phyloP scores from a whole-genome alignment of 1,140 invertebrate species.

The Sinella curviseta region DNA sequence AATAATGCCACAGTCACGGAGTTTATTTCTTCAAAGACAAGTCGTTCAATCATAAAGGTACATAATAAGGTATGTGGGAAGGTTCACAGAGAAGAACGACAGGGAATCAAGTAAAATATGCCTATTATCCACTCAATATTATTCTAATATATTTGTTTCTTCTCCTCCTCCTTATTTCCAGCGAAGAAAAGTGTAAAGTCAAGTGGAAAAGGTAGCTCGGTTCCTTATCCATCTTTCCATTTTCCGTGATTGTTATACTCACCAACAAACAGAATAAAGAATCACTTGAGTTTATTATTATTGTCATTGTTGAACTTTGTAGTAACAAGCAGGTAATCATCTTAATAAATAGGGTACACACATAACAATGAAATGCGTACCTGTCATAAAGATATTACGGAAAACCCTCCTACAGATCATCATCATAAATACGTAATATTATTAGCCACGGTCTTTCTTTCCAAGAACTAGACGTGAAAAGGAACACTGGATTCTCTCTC shows the following conservation, averaged over 20 bases:
- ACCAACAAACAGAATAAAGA: not conserved
- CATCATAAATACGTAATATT: not conserved
- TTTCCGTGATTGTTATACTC: not conserved
- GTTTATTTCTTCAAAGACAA: not conserved
- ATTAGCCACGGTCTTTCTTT: not conserved
- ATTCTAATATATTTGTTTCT: slow-evolving; percentile 4
- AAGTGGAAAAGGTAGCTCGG: not conserved
- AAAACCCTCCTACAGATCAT: not conserved
- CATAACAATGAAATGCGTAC: not conserved
- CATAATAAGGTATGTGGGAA: not conserved
- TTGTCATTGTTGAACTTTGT: not conserved
- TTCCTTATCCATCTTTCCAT: not conserved
- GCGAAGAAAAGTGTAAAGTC: slow-evolving; percentile 1
- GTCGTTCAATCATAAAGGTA: not conserved
- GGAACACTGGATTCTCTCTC: not conserved
- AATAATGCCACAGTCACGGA: not conserved
- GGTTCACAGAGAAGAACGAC: not conserved
- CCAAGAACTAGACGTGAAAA: not conserved
- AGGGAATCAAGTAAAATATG: not conserved
- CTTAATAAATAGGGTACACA: slow-evolving; percentile 7
- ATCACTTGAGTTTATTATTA: slow-evolving; percentile 18
- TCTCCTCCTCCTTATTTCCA: not conserved
- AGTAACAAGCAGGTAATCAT: not conserved
- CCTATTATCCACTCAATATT: not conserved
- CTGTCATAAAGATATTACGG: not conserved